These are phyloP conservation scores for Tor tambroides DNA, from an alignment of 2,113 vertebrate species.

Conservation along the genomic window DNA sequence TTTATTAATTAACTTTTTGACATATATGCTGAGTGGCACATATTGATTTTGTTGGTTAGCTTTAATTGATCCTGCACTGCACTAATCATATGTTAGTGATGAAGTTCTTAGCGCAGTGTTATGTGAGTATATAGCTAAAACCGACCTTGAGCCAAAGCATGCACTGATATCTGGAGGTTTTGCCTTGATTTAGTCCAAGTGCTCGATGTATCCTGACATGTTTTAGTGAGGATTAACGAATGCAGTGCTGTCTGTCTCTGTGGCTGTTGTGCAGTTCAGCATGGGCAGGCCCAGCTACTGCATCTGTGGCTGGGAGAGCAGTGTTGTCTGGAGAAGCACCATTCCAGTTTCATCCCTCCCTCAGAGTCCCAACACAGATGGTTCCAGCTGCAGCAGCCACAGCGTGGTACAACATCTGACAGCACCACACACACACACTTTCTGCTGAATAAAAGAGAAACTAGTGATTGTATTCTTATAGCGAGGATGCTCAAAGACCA, in stretches of 20 bases:
- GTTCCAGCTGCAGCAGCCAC: constrained; percentile 77
- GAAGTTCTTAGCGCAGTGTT: constrained; percentile 15
- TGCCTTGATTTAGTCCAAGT: not conserved
- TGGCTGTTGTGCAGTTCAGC: constrained; percentile 63
- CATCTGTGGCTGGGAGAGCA: constrained; percentile 70
- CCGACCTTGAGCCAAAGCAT: not conserved
- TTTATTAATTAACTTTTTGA: constrained; percentile 77
- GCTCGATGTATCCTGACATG: not conserved
- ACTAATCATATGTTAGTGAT: constrained; percentile 75
- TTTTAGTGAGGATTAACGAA: constrained; percentile 12
- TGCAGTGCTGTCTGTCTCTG: constrained; percentile 8
- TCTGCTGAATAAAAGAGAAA: not conserved
- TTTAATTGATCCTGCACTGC: constrained; percentile 77
- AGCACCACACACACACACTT: constrained; percentile 59
- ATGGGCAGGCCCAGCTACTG: constrained; percentile 70
- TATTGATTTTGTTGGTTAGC: constrained; percentile 70
- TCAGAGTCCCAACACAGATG: constrained; percentile 75
- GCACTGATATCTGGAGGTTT: not conserved
- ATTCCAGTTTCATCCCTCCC: constrained; percentile 69
- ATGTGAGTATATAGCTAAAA: constrained; percentile 12
- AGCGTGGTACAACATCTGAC: constrained; percentile 75
- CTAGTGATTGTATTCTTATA: not conserved
- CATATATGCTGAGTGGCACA: constrained; percentile 74
- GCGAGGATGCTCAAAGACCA: not conserved
- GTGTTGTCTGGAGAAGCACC: constrained; percentile 74